Evolutionary conservation across 2,113 vertebrate genomes (phyloP).

Genomic region (Takifugu flavidus): DNA sequence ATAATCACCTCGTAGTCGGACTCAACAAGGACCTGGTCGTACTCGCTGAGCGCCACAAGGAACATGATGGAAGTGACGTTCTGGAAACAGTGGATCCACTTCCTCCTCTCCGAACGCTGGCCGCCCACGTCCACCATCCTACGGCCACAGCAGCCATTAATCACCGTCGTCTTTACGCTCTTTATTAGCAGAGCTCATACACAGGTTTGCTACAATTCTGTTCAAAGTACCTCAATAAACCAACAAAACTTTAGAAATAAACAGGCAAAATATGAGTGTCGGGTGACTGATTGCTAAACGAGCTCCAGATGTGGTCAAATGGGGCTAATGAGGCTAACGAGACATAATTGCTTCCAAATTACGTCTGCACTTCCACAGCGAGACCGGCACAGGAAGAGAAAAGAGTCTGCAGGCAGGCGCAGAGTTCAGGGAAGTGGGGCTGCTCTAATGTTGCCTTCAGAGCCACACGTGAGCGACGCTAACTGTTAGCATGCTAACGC

Average conservation of each 20-base stretch:
- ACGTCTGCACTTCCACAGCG: too few species aligned
- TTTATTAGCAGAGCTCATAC: not conserved
- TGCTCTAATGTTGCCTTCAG: too few species aligned
- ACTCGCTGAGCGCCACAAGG: slow-evolving; percentile 87
- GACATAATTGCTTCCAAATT: too few species aligned
- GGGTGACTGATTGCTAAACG: not conserved
- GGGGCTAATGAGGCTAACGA: not conserved
- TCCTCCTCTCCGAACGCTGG: slow-evolving; percentile 84
- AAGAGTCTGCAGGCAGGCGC: too few species aligned
- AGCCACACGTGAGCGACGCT: too few species aligned
- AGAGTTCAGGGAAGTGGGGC: too few species aligned
- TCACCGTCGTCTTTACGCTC: not conserved
- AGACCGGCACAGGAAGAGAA: too few species aligned
- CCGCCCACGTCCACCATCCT: slow-evolving; percentile 90
- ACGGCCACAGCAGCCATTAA: not conserved
- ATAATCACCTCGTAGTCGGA: slow-evolving; percentile 81
- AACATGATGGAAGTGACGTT: slow-evolving; percentile 77
- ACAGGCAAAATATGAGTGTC: not conserved
- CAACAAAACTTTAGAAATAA: not conserved
- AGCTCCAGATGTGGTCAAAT: slow-evolving; percentile 7
- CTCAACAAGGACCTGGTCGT: slow-evolving; percentile 87
- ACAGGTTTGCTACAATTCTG: not conserved
- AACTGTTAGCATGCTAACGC: too few species aligned
- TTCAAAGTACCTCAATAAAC: not conserved
- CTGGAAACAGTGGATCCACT: slow-evolving; percentile 79